Conservation (phyloP, 2,113 vertebrate genomes). For the Phaethornis superciliosus region DNA sequence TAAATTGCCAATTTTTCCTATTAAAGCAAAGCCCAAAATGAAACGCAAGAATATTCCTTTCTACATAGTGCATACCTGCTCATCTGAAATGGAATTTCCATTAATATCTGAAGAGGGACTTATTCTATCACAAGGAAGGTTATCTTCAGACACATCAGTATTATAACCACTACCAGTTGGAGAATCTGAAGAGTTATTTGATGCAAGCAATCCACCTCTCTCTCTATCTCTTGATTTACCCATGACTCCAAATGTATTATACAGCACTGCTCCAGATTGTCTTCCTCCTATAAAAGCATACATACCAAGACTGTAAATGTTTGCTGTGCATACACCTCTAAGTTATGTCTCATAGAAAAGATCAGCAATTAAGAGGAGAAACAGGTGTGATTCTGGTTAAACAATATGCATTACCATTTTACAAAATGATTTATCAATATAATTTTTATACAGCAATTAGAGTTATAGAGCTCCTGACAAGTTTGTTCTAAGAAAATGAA, state of each 20-base stretch:
- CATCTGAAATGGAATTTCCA: constrained; percentile 92
- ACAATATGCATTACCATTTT: neutral
- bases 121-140: constrained; percentile 85
- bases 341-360: neutral
- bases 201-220: constrained; percentile 84
- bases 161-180: constrained; percentile 98
- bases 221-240: constrained; percentile 81
- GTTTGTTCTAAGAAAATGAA: neutral
- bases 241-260: constrained; percentile 90
- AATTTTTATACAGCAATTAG: neutral
- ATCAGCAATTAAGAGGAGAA: neutral
- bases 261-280: constrained; percentile 92
- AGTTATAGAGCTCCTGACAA: neutral
- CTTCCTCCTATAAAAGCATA: constrained; percentile 78
- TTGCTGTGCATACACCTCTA: neutral
- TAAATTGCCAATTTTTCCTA: neutral
- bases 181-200: constrained; percentile 93
- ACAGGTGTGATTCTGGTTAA: neutral
- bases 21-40: neutral
- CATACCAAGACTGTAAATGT: neutral
- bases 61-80: constrained; percentile 81
- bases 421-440: neutral
- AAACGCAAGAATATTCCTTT: neutral
- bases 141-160: constrained; percentile 95
- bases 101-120: constrained; percentile 90